A percentile compares a stretch with the other conserved stretches of the same genome.
These are phyloP conservation scores for Leiothrix lutea DNA, from an alignment of 2,113 vertebrate species.

Conservation along the genomic window DNA sequence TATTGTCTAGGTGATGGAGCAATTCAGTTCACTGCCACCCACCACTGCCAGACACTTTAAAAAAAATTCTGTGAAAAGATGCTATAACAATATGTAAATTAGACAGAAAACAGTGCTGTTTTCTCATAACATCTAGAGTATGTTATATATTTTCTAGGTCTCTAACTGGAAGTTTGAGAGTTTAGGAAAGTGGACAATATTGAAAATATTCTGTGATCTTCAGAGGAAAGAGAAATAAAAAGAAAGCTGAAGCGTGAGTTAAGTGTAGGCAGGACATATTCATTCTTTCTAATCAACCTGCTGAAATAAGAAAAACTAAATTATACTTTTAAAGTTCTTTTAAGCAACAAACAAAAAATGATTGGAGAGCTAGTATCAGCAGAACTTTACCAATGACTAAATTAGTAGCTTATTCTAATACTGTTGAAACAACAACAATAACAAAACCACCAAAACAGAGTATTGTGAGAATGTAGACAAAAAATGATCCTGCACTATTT, in stretches of 20 bases:
- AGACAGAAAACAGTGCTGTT: background rate
- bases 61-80: background rate
- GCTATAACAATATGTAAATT: background rate
- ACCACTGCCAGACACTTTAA: background rate
- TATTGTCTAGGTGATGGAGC: background rate
- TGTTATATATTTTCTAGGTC: background rate
- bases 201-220: background rate
- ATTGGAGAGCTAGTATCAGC: background rate
- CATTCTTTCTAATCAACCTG: background rate
- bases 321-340: background rate
- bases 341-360: background rate
- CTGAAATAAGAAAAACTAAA: background rate
- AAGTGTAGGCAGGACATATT: background rate
- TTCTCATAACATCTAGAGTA: background rate
- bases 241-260: background rate
- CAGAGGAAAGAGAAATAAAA: background rate
- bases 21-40: background rate
- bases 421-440: background rate
- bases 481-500: background rate
- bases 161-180: background rate
- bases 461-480: background rate
- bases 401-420: background rate
- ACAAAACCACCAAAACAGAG: background rate
- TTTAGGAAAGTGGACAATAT: background rate
- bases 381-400: background rate